phyloP scores from a whole-genome alignment of 2,888 invertebrate species.

The Tortrix viridana region DNA sequence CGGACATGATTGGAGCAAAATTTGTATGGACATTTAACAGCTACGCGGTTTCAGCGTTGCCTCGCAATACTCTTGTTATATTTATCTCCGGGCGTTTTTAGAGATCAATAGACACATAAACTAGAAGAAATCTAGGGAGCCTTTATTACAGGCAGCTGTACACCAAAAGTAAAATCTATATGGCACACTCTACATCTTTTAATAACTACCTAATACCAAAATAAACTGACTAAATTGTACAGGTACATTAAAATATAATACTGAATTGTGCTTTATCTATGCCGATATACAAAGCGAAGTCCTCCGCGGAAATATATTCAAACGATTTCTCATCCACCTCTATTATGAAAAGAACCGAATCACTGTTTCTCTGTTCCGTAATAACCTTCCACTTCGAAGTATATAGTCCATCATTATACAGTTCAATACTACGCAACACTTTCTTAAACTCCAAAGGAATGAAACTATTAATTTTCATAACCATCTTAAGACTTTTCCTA shows the following conservation, averaged over 20 bases:
- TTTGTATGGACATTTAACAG: too few relatives aligned
- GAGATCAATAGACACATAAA: too few relatives aligned
- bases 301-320: conserved; percentile 49
- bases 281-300: conserved; percentile 57
- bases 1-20: too few relatives aligned
- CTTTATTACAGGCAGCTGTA: too few relatives aligned
- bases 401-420: conserved; percentile 53
- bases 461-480: conserved; percentile 50
- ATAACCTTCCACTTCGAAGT: conserved; percentile 54
- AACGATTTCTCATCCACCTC: conserved; percentile 54
- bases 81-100: too few relatives aligned
- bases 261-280: conserved; percentile 57
- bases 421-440: conserved; percentile 52
- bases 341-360: conserved; percentile 45
- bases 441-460: conserved; percentile 45
- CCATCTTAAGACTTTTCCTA: conserved; percentile 44
- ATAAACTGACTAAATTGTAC: neutral
- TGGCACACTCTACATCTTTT: too few relatives aligned
- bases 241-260: conserved; percentile 40
- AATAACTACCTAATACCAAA: too few relatives aligned
- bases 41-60: too few relatives aligned
- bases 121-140: too few relatives aligned
- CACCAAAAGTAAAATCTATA: too few relatives aligned
- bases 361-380: conserved; percentile 36
- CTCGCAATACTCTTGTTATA: too few relatives aligned